Percentiles rank a stretch among this genome's conserved stretches.
Conservation (phyloP, 2,888 invertebrate genomes). For the Apodemia zela region DNA sequence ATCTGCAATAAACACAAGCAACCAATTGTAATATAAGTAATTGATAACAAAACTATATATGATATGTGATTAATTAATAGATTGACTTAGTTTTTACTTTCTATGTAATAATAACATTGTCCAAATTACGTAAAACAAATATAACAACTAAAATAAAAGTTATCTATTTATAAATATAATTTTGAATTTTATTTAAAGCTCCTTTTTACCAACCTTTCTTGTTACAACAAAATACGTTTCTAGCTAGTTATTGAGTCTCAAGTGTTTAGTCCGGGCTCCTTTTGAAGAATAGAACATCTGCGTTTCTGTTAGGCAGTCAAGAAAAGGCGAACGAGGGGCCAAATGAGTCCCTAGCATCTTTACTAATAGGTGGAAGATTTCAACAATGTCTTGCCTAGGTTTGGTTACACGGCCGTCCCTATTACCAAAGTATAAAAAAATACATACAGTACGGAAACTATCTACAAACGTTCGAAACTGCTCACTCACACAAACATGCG, state of each 20-base stretch:
- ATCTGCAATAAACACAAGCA: constrained; percentile 72
- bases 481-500: too few species aligned
- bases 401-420: too few species aligned
- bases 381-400: too few species aligned
- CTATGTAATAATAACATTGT: constrained; percentile 49
- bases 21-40: constrained; percentile 61
- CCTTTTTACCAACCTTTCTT: constrained; percentile 34
- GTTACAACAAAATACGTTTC: neutral
- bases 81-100: constrained; percentile 62
- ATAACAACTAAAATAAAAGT: constrained; percentile 64
- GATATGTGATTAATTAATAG: constrained; percentile 69
- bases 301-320: too few species aligned
- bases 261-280: too few species aligned
- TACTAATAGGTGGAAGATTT: too few species aligned
- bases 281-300: too few species aligned
- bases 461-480: too few species aligned
- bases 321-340: too few species aligned
- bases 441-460: too few species aligned
- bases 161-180: constrained; percentile 59
- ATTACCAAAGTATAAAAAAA: too few species aligned
- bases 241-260: neutral
- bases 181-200: constrained; percentile 55
- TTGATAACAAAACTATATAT: constrained; percentile 74
- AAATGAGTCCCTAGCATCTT: too few species aligned
- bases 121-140: constrained; percentile 47